Percentiles rank a stretch among this genome's conserved stretches.
These are phyloP conservation scores for Callipepla squamata DNA, from an alignment of 2,113 vertebrate species.

Conservation along the genomic window DNA sequence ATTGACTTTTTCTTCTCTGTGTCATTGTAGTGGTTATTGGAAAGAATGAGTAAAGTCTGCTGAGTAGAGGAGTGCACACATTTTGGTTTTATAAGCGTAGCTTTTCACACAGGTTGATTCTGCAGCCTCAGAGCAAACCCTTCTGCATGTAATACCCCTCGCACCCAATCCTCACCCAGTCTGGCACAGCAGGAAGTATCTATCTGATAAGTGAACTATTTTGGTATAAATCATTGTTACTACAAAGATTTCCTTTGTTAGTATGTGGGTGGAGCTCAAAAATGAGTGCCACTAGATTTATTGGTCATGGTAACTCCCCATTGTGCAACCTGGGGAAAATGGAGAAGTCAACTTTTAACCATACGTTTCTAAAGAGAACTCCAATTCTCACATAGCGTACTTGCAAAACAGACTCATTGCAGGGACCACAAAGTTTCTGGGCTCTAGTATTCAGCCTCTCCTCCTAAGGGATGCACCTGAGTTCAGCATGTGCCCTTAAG, in stretches of 20 bases:
- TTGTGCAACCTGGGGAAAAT: not conserved
- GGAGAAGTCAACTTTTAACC: not conserved
- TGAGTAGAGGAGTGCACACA: not conserved
- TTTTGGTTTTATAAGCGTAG: not conserved
- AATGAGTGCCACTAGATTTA: not conserved
- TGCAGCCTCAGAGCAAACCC: not conserved
- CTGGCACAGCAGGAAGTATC: conserved; percentile 27
- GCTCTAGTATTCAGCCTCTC: not conserved
- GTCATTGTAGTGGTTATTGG: not conserved
- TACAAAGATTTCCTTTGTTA: not conserved
- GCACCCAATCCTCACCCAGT: not conserved
- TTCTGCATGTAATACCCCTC: not conserved
- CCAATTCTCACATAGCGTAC: fast-evolving
- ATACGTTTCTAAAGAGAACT: not conserved
- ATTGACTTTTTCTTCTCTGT: not conserved
- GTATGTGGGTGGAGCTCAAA: not conserved
- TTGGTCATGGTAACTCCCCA: not conserved
- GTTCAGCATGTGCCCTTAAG: not conserved
- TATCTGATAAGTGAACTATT: conserved; percentile 58
- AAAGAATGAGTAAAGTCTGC: not conserved
- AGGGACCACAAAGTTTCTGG: not conserved
- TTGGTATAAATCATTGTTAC: conserved; percentile 24
- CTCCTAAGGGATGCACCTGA: not conserved
- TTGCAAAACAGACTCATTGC: not conserved
- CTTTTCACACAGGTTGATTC: not conserved